A percentile compares a stretch with the other conserved stretches of the same genome.
Evolutionary conservation across 2,113 vertebrate species (phyloP).

Genomic region (Osmerus eperlanus): DNA sequence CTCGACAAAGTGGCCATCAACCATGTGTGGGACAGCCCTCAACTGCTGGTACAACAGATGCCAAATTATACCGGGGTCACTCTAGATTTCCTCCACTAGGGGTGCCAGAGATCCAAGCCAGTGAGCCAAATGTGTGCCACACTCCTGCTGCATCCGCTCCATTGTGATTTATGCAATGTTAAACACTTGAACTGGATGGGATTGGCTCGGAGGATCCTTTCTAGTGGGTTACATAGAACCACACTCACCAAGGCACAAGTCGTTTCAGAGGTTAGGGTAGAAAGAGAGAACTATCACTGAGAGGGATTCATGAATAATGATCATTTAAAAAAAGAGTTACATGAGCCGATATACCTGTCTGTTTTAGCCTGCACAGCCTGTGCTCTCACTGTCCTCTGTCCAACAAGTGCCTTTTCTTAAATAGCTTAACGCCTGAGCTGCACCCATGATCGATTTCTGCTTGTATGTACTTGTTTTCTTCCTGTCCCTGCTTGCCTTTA

Average conservation of each 20-base stretch:
- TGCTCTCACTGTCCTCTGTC: no score
- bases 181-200: conserved; percentile 24
- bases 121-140: neutral
- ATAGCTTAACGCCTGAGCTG: neutral
- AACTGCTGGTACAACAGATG: no score
- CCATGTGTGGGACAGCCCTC: no score
- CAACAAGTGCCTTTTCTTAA: conserved; percentile 62
- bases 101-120: conserved; percentile 12
- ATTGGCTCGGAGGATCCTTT: neutral
- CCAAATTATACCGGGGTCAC: no score
- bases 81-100: conserved; percentile 21
- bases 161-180: conserved; percentile 32
- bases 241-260: neutral
- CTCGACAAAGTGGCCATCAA: no score
- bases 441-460: conserved; percentile 41
- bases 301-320: no score
- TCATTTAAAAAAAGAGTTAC: no score
- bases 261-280: neutral
- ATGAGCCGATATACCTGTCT: no score
- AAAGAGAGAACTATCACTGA: neutral
- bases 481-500: neutral
- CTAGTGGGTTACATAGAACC: neutral
- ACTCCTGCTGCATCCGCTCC: neutral
- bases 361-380: no score
- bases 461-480: conserved; percentile 22